Conservation (phyloP, 2,888 invertebrate genomes). For the Eremobia ochroleuca region DNA sequence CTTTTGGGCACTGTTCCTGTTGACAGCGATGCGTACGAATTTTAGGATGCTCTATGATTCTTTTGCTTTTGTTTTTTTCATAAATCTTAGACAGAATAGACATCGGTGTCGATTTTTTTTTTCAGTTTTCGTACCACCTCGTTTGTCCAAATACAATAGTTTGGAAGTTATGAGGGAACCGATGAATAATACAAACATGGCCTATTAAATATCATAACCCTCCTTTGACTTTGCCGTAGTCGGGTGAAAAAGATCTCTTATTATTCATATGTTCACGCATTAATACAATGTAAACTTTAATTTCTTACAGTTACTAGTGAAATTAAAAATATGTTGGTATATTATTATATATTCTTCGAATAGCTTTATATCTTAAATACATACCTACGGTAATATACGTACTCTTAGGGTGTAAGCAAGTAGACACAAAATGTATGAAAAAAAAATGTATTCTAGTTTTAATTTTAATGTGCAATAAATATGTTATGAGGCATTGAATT, state of each 20-base stretch:
- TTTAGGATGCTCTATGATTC: no score
- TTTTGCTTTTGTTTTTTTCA: background rate
- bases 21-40: no score
- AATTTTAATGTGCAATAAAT: conserved; percentile 66
- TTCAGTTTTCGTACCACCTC: background rate
- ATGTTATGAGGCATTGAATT: conserved; percentile 59
- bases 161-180: background rate
- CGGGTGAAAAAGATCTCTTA: conserved; percentile 16
- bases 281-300: background rate
- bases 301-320: background rate
- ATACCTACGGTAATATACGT: conserved; percentile 46
- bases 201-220: background rate
- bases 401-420: conserved; percentile 52
- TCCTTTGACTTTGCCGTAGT: background rate
- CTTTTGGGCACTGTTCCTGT: no score
- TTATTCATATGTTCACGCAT: background rate
- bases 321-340: background rate
- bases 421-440: conserved; percentile 75
- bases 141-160: background rate
- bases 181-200: background rate
- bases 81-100: background rate
- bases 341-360: background rate
- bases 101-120: no score
- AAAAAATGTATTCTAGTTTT: conserved; percentile 51
- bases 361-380: conserved; percentile 1